These are phyloP conservation scores for Trachurus trachurus DNA, from an alignment of 2,797 vertebrate genomes.

Conservation along the genomic window DNA sequence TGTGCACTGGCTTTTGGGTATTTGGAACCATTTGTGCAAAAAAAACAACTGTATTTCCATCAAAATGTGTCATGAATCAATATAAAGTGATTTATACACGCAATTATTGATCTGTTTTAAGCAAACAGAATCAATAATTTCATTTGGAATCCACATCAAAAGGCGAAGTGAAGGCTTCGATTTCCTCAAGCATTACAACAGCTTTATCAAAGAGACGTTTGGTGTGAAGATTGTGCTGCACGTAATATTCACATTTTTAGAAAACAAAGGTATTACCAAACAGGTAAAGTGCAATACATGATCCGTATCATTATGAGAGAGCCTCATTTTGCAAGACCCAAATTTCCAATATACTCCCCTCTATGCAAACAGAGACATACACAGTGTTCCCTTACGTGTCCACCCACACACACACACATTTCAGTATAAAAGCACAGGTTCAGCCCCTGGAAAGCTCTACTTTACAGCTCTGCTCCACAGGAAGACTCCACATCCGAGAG, in stretches of 20 bases:
- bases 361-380: constrained; percentile 48
- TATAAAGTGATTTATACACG: neutral
- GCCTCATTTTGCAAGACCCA: constrained; percentile 56
- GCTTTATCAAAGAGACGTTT: neutral
- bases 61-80: constrained; percentile 2
- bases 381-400: constrained; percentile 22
- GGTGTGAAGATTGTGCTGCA: neutral
- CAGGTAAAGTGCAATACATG: neutral
- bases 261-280: neutral
- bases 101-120: constrained; percentile 11
- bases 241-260: neutral
- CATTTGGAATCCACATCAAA: neutral
- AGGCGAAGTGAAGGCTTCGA: neutral
- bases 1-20: neutral
- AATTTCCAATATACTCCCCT: constrained; percentile 7
- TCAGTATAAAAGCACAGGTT: constrained; percentile 69
- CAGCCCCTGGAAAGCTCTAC: constrained; percentile 9
- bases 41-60: neutral
- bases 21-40: neutral
- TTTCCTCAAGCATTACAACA: neutral
- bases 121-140: constrained; percentile 34
- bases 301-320: neutral
- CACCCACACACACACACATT: neutral
- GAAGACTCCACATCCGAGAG: constrained; percentile 44
- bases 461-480: constrained; percentile 34